These are phyloP conservation scores for Prenolepis imparis DNA, from an alignment of 2,888 invertebrate genomes.

Conservation along the genomic window DNA sequence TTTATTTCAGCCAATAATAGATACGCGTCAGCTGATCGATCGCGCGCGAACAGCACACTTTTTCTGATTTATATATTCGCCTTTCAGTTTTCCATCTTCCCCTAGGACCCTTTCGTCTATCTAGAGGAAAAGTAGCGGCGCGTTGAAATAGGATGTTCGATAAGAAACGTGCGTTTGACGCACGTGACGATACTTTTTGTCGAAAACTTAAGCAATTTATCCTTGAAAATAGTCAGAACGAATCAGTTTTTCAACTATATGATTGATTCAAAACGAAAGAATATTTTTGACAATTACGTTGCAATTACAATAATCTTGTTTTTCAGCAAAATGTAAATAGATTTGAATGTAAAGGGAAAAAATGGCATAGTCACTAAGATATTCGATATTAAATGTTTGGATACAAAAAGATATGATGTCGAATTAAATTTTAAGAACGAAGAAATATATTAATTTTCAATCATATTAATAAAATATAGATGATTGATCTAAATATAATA, in stretches of 20 bases:
- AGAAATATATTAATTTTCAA: neutral
- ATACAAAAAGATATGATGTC: neutral
- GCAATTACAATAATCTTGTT: neutral
- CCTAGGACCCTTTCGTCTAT: slow-evolving; percentile 14
- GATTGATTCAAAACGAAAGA: neutral
- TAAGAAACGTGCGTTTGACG: neutral
- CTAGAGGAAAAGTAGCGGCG: slow-evolving; percentile 12
- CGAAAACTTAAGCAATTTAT: neutral
- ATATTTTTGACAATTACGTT: neutral
- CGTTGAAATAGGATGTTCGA: neutral
- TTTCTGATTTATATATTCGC: slow-evolving; percentile 77
- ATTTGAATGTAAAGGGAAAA: neutral
- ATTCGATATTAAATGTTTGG: neutral
- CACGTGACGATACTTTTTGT: slow-evolving; percentile 5
- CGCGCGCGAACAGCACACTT: slow-evolving; percentile 73
- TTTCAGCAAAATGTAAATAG: neutral
- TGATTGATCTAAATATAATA: neutral
- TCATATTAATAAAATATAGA: neutral
- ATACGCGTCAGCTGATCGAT: slow-evolving; percentile 80
- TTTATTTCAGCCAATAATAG: slow-evolving; percentile 82
- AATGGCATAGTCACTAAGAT: neutral
- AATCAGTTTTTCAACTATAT: neutral
- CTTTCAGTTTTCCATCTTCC: slow-evolving; percentile 52
- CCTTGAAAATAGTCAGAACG: neutral
- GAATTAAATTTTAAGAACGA: neutral